Percentiles rank a stretch among this genome's conserved stretches.
Conservation (phyloP, 2,888 invertebrate species). For the Sinohyriopsis cumingii region DNA sequence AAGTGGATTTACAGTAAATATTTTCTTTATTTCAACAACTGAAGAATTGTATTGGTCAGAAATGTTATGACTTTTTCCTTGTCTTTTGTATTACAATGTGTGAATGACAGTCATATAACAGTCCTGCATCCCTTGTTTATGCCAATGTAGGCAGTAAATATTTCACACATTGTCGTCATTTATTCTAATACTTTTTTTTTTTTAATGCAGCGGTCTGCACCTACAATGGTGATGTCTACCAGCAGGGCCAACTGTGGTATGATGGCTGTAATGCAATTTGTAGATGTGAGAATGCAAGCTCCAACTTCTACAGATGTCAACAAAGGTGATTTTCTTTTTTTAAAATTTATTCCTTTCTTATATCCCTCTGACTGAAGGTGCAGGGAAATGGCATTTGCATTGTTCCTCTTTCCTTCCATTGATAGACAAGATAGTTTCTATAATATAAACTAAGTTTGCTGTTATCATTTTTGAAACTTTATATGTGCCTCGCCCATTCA, state of each 20-base stretch:
- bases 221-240: constrained; percentile 44
- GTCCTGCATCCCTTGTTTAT: no score
- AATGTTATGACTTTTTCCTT: no score
- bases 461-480: neutral
- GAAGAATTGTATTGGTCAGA: no score
- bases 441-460: neutral
- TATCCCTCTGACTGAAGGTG: no score
- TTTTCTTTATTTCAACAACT: neutral
- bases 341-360: no score
- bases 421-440: neutral
- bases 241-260: constrained; percentile 54
- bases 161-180: neutral
- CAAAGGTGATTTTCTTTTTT: constrained; percentile 35
- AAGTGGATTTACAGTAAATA: constrained; percentile 8
- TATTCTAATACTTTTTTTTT: constrained; percentile 1
- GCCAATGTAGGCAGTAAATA: neutral
- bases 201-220: constrained; percentile 38
- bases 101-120: no score
- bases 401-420: neutral
- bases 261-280: constrained; percentile 49
- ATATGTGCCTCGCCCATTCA: neutral
- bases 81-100: no score
- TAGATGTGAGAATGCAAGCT: constrained; percentile 48
- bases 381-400: no score
- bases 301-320: constrained; percentile 48